Conservation (phyloP, 1,140 invertebrate genomes). For the Littorina saxatilis region DNA sequence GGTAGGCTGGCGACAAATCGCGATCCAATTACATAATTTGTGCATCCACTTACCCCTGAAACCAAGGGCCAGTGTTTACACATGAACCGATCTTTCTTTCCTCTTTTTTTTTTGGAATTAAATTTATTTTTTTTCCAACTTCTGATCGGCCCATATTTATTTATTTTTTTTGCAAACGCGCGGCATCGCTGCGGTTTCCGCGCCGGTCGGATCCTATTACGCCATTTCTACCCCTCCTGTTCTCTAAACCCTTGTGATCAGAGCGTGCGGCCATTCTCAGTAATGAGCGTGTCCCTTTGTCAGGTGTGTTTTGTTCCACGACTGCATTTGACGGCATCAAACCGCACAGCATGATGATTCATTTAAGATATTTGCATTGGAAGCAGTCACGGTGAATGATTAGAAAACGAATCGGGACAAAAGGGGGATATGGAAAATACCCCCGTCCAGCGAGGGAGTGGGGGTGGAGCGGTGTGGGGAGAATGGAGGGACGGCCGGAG, state of each 20-base stretch:
- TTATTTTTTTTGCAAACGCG: neutral
- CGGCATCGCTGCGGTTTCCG: neutral
- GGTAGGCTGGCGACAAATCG: conserved; percentile 3
- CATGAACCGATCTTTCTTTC: neutral
- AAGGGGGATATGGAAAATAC: neutral
- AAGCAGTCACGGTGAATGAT: neutral
- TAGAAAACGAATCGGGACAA: neutral
- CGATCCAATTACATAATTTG: conserved; percentile 32
- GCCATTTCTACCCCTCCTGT: neutral
- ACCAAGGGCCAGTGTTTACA: conserved; percentile 19
- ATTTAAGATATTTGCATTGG: conserved; percentile 30
- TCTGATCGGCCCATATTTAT: conserved; percentile 15
- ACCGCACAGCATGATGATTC: conserved; percentile 25
- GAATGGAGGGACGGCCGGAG: too few species aligned
- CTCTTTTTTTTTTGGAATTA: neutral
- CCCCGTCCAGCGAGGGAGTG: neutral
- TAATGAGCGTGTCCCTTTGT: conserved; percentile 22
- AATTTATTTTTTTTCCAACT: too few species aligned
- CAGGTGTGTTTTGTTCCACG: too few species aligned
- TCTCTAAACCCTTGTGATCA: neutral
- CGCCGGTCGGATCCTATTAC: conserved; percentile 7
- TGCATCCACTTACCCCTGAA: conserved; percentile 26
- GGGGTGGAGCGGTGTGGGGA: neutral
- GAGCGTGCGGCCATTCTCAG: neutral
- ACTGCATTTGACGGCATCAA: neutral